Evolutionary conservation across 2,888 invertebrate species (phyloP), one percentile per base, ranked within the genome.

Genomic region (Colostygia pectinataria): DNA sequence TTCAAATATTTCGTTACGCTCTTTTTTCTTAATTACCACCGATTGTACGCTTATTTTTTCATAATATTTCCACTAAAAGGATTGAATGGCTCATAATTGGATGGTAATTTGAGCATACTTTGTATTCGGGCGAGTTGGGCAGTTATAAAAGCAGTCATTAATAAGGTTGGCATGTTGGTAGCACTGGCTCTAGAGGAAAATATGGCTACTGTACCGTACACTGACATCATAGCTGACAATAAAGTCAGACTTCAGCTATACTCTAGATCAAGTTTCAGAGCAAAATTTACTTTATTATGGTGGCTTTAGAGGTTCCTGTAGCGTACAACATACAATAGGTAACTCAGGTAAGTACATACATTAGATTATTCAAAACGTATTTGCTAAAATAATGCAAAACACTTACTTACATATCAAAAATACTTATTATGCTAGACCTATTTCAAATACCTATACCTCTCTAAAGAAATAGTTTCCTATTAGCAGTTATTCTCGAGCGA

Each of bases 41-140:
- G 77, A 86, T 89, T 90, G 89, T 90, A 81, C 66, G 70, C 69
- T 65, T 70, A 72, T 78, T 81, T 83, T 82, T 80, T 77, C 70
- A 78, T 66, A 74, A 75, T 75, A 77, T 80, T 71, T 74, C 72
- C 71, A 78, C 71, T 71, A 82, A 83, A 87, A 82, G 85, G 80
- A 82, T 83, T 89, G 87, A 89, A 90, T 89, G 77, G 82, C 74
- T 77, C 79, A 86, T 90, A 90, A 90, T 90, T 90, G 89, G 86
- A 78, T 87, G 89, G 20, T 90, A 89, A 89, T 89, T 84, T 81
- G 85, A 86, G 79, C 75, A 71, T 77, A 83, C 81, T 85, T 88
- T 84, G 87, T 81, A 81, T 78, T 66, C 41, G 76, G 67, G 74
- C 71, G 74, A 71, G 72, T 79, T 71, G 74, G 68, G 74, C 77